Evolutionary conservation across 2,113 vertebrate genomes (phyloP).

Genomic region (Austrofundulus limnaeus): DNA sequence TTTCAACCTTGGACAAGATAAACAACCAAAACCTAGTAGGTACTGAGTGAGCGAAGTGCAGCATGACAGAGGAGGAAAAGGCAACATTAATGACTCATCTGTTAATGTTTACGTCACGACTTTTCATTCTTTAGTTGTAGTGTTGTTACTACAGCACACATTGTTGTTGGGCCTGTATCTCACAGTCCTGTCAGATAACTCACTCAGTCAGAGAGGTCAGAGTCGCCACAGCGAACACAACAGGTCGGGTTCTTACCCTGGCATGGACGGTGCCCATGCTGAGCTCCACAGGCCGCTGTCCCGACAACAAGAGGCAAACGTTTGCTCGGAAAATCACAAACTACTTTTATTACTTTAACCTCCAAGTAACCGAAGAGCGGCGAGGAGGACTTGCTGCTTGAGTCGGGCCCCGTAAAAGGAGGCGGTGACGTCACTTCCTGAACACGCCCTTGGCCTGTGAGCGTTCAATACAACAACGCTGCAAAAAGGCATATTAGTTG

Average conservation of each 20-base stretch:
- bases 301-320: background rate
- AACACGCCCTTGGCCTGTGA: slow-evolving; percentile 54
- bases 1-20: too few species aligned
- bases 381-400: too few species aligned
- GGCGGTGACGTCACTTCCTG: slow-evolving; percentile 75
- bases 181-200: background rate
- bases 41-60: too few species aligned
- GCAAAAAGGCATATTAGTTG: too few species aligned
- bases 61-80: too few species aligned
- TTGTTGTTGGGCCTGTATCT: slow-evolving; percentile 24
- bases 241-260: slow-evolving; percentile 79
- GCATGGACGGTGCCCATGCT: slow-evolving; percentile 93
- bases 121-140: too few species aligned
- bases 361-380: slow-evolving; percentile 34
- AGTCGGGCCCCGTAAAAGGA: slow-evolving; percentile 28
- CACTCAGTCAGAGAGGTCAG: slow-evolving; percentile 68
- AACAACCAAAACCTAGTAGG: too few species aligned
- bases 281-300: slow-evolving; percentile 35
- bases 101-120: too few species aligned
- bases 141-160: background rate
- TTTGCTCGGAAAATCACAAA: background rate
- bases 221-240: background rate
- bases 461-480: slow-evolving; percentile 41
- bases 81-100: too few species aligned
- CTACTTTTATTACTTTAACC: slow-evolving; percentile 34